These are phyloP conservation scores for Nannobrachium achirus DNA, from an alignment of 2,113 vertebrate species.

Conservation along the genomic window DNA sequence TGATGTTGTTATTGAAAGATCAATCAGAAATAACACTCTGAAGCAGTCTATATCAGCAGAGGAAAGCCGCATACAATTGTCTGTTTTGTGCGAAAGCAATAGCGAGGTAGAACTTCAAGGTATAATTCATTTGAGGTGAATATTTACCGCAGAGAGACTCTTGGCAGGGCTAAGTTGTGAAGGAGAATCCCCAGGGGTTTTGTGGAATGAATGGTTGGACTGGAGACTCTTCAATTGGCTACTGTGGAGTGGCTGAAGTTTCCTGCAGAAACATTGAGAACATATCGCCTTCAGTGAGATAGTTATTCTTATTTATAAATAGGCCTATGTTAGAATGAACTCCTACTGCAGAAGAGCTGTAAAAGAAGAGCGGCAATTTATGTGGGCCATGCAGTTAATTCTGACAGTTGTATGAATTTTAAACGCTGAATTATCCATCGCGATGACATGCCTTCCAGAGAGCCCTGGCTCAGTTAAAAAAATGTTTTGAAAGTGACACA, in stretches of 20 bases:
- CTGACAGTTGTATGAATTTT: constrained; percentile 23
- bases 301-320: neutral
- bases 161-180: constrained; percentile 81
- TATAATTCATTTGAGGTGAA: constrained; percentile 37
- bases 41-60: constrained; percentile 5
- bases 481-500: too few species aligned
- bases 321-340: too few species aligned
- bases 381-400: constrained; percentile 23
- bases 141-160: constrained; percentile 77
- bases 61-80: constrained; percentile 15
- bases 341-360: constrained; percentile 26
- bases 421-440: constrained; percentile 18
- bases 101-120: neutral
- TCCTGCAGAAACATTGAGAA: constrained; percentile 73
- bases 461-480: too few species aligned
- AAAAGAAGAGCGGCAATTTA: constrained; percentile 43
- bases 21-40: neutral
- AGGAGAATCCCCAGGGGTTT: constrained; percentile 76
- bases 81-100: constrained; percentile 7
- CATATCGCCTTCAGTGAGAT: constrained; percentile 49
- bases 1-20: neutral
- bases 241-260: constrained; percentile 76
- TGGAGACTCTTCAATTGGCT: constrained; percentile 79
- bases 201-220: constrained; percentile 78
- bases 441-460: neutral